phyloP scores from a whole-genome alignment of 2,113 vertebrate genomes.

The Ctenodactylus gundi region DNA sequence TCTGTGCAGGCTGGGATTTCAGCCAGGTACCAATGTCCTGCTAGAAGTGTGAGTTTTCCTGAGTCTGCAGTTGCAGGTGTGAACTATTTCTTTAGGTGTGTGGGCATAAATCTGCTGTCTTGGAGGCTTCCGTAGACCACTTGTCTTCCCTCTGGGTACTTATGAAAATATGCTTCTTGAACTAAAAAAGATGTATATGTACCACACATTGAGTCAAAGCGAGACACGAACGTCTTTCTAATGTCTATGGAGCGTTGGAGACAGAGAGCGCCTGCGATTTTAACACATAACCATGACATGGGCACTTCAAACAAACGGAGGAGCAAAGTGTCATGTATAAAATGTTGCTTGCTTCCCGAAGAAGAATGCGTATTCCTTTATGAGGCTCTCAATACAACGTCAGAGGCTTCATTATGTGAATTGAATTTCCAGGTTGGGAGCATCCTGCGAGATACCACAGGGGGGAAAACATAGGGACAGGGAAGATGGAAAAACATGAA shows the following conservation, averaged over 20 bases:
- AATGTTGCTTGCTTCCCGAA: background rate
- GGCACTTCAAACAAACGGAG: background rate
- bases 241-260: background rate
- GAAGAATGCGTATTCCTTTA: background rate
- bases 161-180: background rate
- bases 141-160: background rate
- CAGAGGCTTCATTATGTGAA: background rate
- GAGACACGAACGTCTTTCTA: conserved; percentile 3
- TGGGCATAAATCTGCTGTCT: background rate
- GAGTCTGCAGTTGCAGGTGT: background rate
- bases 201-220: background rate
- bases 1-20: background rate
- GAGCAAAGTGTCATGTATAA: background rate
- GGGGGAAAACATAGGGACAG: background rate
- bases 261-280: background rate
- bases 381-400: background rate
- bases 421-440: background rate
- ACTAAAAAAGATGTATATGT: background rate
- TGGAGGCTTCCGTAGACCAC: background rate
- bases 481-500: background rate
- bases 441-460: background rate
- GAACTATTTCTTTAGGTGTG: background rate
- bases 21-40: background rate
- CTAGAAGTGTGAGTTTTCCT: background rate
- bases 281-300: background rate